Evolutionary conservation across 35 echinoderm and acorn worm species (phyloP).

Genomic region (Nesometra sesokonis): DNA sequence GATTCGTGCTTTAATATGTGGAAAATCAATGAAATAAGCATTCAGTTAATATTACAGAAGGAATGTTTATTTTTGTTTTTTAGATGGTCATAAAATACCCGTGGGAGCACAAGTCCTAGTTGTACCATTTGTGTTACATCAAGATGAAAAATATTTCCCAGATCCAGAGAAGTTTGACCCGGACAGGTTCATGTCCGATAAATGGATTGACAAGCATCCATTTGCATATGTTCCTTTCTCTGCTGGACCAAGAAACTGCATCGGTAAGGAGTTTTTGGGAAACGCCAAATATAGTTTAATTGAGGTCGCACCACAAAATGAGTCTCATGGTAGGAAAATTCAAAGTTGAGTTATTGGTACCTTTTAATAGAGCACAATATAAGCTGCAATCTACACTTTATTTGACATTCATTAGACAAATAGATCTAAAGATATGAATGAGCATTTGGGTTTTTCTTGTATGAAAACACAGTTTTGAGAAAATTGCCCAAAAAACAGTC

Average conservation of each 20-base stretch:
- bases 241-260: constrained; percentile 90
- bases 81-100: constrained; percentile 69
- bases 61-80: not conserved
- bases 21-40: too few species aligned
- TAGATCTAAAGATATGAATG: too few species aligned
- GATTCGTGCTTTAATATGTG: too few species aligned
- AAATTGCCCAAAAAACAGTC: too few species aligned
- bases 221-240: constrained; percentile 93
- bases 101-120: constrained; percentile 36
- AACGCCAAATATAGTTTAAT: not conserved
- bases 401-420: too few species aligned
- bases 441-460: too few species aligned
- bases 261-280: constrained; percentile 47
- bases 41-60: too few species aligned
- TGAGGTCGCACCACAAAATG: not conserved
- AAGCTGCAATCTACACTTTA: too few species aligned
- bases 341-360: too few species aligned
- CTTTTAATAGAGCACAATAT: too few species aligned
- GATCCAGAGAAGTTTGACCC: constrained; percentile 82
- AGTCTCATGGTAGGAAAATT: too few species aligned
- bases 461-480: too few species aligned
- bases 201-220: constrained; percentile 46
- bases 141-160: constrained; percentile 63
- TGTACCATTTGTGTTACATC: constrained; percentile 38
- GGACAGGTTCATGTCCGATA: constrained; percentile 59